Percentiles rank a stretch among this genome's conserved stretches.
Conservation (phyloP, 2,797 vertebrate species). For the Psittacula echo region DNA sequence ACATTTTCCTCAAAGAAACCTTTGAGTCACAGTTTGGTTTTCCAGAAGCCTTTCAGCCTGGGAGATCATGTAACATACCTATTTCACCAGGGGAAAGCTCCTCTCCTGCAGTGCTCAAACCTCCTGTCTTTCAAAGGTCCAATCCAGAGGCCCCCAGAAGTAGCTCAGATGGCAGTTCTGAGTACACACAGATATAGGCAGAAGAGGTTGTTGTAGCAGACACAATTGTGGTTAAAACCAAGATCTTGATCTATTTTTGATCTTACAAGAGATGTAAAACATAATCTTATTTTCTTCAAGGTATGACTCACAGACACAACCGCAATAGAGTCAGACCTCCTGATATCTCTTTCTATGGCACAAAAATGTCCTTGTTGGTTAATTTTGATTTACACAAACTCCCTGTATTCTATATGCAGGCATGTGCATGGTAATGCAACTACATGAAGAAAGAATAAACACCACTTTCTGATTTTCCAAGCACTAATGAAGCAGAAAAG, state of each 20-base stretch:
- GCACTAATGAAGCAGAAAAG: neutral
- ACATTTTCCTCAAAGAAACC: neutral
- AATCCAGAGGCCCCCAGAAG: neutral
- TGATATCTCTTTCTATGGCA: neutral
- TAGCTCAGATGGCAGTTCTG: neutral
- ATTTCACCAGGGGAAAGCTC: neutral
- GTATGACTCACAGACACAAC: neutral
- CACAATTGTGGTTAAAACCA: neutral
- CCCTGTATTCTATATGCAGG: neutral
- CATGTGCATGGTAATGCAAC: neutral
- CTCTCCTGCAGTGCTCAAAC: neutral
- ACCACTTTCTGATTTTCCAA: neutral
- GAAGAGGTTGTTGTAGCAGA: neutral
- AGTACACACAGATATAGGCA: neutral
- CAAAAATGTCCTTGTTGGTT: neutral
- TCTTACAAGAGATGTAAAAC: neutral
- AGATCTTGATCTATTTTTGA: neutral
- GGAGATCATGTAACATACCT: neutral
- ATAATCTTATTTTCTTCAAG: neutral
- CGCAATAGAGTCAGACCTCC: neutral
- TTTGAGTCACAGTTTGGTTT: neutral
- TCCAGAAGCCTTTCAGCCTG: neutral
- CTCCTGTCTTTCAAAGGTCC: neutral
- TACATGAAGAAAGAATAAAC: conserved; percentile 1
- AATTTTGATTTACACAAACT: neutral